Conservation (phyloP, 2,113 vertebrate genomes). For the Brachyistius frenatus region DNA sequence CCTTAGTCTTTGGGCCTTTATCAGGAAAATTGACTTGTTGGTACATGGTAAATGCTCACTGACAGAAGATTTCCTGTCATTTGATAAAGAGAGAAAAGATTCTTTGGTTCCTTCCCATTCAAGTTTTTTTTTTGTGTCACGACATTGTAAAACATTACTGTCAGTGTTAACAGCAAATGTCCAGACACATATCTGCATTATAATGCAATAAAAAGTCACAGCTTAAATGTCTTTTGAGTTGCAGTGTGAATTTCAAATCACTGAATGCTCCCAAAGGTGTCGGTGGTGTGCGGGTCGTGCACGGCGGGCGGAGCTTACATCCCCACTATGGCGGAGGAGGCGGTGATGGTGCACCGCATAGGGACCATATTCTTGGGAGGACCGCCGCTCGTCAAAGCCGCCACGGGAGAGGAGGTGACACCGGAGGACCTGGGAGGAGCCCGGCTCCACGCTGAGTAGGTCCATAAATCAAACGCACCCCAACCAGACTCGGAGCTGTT, state of each 20-base stretch:
- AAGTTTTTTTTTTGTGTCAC: too few species aligned
- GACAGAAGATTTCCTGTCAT: too few species aligned
- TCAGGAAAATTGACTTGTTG: too few species aligned
- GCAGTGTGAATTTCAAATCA: not conserved
- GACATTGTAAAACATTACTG: too few species aligned
- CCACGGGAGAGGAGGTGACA: constrained; percentile 88
- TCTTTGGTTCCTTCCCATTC: too few species aligned
- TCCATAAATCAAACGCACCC: not conserved
- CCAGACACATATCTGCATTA: too few species aligned
- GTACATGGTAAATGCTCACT: too few species aligned
- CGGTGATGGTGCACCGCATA: constrained; percentile 87
- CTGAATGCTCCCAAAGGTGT: constrained; percentile 79
- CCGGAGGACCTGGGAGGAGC: constrained; percentile 90
- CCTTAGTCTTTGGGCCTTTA: too few species aligned
- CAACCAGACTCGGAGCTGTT: not conserved
- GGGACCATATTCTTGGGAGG: constrained; percentile 91
- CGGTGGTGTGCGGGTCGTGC: constrained; percentile 91
- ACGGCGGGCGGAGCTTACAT: constrained; percentile 90
- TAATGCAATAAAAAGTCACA: too few species aligned
- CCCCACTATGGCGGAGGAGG: constrained; percentile 89
- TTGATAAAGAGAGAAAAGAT: too few species aligned
- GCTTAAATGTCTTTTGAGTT: not conserved
- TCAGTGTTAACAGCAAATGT: too few species aligned
- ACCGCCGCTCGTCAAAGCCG: constrained; percentile 91
- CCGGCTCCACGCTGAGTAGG: constrained; percentile 86